Evolutionary conservation across 35 echinoderm and acorn worm species (phyloP), one percentile per base, ranked within the genome.

Genomic region (Patiria miniata): DNA sequence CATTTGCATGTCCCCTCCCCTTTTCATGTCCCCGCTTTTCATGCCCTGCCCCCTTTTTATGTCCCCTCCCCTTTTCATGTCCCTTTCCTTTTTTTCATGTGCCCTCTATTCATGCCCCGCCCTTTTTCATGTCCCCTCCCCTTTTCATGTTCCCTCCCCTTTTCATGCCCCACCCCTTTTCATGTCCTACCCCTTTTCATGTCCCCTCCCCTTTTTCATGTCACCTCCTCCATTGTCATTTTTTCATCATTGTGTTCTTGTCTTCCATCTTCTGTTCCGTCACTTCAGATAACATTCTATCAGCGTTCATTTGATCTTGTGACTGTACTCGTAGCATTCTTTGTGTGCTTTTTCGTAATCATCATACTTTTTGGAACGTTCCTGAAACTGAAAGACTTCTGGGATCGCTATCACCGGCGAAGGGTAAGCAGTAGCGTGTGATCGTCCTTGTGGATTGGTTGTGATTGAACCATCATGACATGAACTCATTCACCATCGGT

Each of bases 231-330:
- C 56, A 8, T 18, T 6, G 2, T 59, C 17, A 69, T 7, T 30
- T 21, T 61, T 21, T 61, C 6, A 16, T 1, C 0, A 61, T 22
- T 61, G 9, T 21, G 19, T 61, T 61, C 58, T 21, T 0, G 8
- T 61, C 5, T 7, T 8, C 23, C 8, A 29, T 69, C 26, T 32
- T 73, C 65, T 73, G 1, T 30, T 73, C 29, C 19, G 23, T 73
- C 65, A 10, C 65, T 8, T 73, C 32, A 84, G 82, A 84, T 84
- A 34, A 84, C 82, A 60, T 84, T 34, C 82, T 90, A 90, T 78
- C 88, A 90, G 58, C 81, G 58, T 69, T 82, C 83, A 12, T 56
- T 90, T 58, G 47, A 90, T 36, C 83, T 82, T 81, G 42, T 84
- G 88, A 53, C 51, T 44, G 58, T 90, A 7, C 40, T 90, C 10